Evolutionary conservation across 1,140 invertebrate genomes (phyloP).

Genomic region (Plectrocnemia conspersa): DNA sequence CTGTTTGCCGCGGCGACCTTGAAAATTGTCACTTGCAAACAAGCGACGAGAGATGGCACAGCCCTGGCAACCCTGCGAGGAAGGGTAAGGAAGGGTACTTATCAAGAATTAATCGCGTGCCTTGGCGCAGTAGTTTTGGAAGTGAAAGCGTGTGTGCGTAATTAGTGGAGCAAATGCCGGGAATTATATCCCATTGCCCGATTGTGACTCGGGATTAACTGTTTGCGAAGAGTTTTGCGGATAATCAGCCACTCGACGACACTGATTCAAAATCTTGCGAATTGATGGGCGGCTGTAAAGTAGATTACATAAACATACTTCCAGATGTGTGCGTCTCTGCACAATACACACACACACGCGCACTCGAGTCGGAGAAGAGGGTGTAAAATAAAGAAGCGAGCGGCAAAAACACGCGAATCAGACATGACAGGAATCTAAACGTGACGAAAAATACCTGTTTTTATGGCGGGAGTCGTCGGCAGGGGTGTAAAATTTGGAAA

Average conservation of each 20-base stretch:
- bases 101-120: conserved; percentile 7
- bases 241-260: neutral
- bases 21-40: conserved; percentile 3
- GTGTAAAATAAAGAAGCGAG: conserved; percentile 14
- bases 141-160: conserved; percentile 2
- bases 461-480: conserved; percentile 24
- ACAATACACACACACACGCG: neutral
- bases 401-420: conserved; percentile 27
- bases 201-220: conserved; percentile 6
- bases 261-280: neutral
- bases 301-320: neutral
- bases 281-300: neutral
- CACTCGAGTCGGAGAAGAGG: neutral
- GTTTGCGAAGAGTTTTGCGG: conserved; percentile 7
- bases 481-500: conserved; percentile 25
- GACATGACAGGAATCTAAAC: conserved; percentile 31
- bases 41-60: no score
- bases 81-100: conserved; percentile 4
- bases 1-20: no score
- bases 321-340: neutral
- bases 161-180: neutral
- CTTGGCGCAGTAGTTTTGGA: neutral
- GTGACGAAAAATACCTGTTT: conserved; percentile 31
- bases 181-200: neutral
- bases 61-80: no score